Evolutionary conservation across 2,797 vertebrate genomes (phyloP).

Genomic region (Propithecus deckenii): DNA sequence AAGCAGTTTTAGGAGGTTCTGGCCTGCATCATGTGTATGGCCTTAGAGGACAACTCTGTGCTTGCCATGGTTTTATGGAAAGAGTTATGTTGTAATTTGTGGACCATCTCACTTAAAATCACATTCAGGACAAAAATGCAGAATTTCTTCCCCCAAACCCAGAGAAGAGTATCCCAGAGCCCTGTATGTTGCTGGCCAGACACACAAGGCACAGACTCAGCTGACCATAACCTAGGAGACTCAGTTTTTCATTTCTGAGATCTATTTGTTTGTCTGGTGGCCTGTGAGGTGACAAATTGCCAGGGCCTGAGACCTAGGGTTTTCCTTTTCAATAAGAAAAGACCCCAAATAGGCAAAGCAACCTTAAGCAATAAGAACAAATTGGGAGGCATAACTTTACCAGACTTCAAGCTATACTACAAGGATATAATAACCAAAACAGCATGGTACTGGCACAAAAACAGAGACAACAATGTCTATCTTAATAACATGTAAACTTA

Average conservation of each 20-base stretch:
- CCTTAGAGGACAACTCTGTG: neutral
- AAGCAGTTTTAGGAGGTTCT: neutral
- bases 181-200: neutral
- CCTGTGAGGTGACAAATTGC: slow-evolving; percentile 77
- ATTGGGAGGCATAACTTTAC: no score
- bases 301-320: slow-evolving; percentile 77
- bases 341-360: neutral
- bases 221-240: neutral
- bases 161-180: neutral
- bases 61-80: neutral
- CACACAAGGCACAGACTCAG: neutral
- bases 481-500: no score
- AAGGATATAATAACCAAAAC: no score
- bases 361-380: no score
- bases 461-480: no score
- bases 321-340: slow-evolving; percentile 68
- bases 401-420: no score
- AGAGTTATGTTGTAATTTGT: neutral
- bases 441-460: no score
- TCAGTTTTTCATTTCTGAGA: neutral
- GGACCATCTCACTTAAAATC: neutral
- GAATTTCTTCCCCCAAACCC: neutral
- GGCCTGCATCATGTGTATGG: neutral
- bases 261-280: neutral
- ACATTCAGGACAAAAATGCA: neutral